A percentile compares a stretch with the other conserved stretches of the same genome.
Conservation (phyloP, 2,113 vertebrate genomes). For the Takifugu bimaculatus region DNA sequence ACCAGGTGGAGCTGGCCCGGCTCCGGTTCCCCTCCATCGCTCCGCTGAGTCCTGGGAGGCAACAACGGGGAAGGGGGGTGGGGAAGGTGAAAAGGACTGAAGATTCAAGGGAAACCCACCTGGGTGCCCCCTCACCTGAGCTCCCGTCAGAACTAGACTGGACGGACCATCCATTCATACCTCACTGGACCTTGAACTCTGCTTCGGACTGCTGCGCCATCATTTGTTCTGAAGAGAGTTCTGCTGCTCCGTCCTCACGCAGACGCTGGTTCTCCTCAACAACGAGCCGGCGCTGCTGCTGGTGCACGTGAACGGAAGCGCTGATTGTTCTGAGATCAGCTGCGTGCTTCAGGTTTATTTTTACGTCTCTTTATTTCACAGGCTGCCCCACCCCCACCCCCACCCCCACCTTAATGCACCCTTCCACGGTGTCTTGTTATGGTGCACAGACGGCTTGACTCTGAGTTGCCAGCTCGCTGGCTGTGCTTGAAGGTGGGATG, state of each 20-base stretch:
- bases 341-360: too few species aligned
- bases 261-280: too few species aligned
- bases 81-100: constrained; percentile 22
- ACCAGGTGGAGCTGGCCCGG: constrained; percentile 54
- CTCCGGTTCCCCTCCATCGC: constrained; percentile 50
- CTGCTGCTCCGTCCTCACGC: too few species aligned
- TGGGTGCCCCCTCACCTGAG: constrained; percentile 36
- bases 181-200: too few species aligned
- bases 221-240: too few species aligned
- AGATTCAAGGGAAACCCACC: constrained; percentile 26
- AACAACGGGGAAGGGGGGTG: constrained; percentile 6
- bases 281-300: too few species aligned
- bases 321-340: too few species aligned
- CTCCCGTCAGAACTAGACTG: constrained; percentile 22
- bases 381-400: too few species aligned
- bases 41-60: constrained; percentile 38
- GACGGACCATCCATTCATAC: not conserved
- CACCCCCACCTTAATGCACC: too few species aligned
- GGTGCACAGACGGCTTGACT: not conserved
- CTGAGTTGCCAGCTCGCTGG: constrained; percentile 18
- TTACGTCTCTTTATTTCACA: too few species aligned
- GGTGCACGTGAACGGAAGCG: too few species aligned
- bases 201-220: too few species aligned
- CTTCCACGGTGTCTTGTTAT: not conserved
- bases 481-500: constrained; percentile 4